phyloP scores from a whole-genome alignment of 2,888 invertebrate genomes.

The Stenchaetothrips biformis region DNA sequence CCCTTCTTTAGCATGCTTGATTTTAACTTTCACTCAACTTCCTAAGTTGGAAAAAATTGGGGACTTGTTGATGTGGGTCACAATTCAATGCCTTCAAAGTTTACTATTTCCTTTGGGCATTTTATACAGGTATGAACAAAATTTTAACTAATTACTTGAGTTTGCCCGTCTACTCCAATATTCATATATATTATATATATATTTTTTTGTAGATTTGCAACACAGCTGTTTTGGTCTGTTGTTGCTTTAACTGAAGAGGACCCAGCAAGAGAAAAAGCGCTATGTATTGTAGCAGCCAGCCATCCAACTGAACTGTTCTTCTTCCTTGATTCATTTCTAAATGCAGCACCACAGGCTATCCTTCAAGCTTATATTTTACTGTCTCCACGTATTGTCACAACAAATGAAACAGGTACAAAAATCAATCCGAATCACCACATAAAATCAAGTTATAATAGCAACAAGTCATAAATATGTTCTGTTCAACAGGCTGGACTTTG shows the following conservation, averaged over 20 bases:
- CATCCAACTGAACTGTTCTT: slow-evolving; percentile 70
- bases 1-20: slow-evolving; percentile 55
- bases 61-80: slow-evolving; percentile 39
- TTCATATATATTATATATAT: background rate
- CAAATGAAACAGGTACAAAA: slow-evolving; percentile 55
- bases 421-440: background rate
- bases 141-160: slow-evolving; percentile 19
- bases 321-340: slow-evolving; percentile 71
- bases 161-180: slow-evolving; percentile 21
- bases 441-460: background rate
- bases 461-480: slow-evolving; percentile 31
- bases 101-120: slow-evolving; percentile 44
- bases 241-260: slow-evolving; percentile 62
- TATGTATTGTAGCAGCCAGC: slow-evolving; percentile 56
- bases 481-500: slow-evolving; percentile 59
- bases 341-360: slow-evolving; percentile 67
- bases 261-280: slow-evolving; percentile 55
- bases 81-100: slow-evolving; percentile 42
- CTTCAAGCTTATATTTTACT: slow-evolving; percentile 61
- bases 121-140: slow-evolving; percentile 42
- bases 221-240: slow-evolving; percentile 69
- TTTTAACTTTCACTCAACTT: slow-evolving; percentile 38
- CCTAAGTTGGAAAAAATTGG: slow-evolving; percentile 31
- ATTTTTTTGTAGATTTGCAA: slow-evolving; percentile 56
- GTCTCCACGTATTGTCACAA: slow-evolving; percentile 45